phyloP scores from a whole-genome alignment of 2,113 vertebrate genomes.

The Coptodon bakossiorum region DNA sequence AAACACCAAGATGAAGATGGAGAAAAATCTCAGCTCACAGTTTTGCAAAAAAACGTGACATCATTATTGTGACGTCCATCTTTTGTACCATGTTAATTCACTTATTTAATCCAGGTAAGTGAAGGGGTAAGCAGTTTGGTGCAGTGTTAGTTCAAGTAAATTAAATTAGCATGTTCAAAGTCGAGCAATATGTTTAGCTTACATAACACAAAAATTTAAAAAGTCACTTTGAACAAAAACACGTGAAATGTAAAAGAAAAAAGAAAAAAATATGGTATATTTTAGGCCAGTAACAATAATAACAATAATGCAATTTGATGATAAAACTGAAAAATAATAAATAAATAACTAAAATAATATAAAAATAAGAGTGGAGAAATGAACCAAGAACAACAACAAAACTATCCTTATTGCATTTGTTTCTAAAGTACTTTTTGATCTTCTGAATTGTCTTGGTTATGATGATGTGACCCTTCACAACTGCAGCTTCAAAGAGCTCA shows the following conservation, averaged over 20 bases:
- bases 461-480: not conserved
- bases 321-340: not conserved
- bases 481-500: slow-evolving; percentile 30
- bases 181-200: not conserved
- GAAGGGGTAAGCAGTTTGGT: not conserved
- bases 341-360: not conserved
- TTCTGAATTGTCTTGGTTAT: not conserved
- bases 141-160: not conserved
- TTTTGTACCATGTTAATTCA: not conserved
- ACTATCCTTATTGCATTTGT: not conserved
- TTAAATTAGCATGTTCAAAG: not conserved
- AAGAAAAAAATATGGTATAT: not conserved
- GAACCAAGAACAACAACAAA: not conserved
- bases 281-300: not conserved
- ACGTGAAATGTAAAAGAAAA: not conserved
- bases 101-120: not conserved
- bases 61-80: not conserved
- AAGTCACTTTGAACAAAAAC: not conserved
- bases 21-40: not conserved
- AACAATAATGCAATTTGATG: not conserved
- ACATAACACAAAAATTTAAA: not conserved
- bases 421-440: slow-evolving; percentile 2
- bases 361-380: not conserved
- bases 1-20: not conserved
- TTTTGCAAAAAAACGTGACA: not conserved